phyloP scores from a whole-genome alignment of 2,888 invertebrate species.

The Melangyna quadrimaculata region DNA sequence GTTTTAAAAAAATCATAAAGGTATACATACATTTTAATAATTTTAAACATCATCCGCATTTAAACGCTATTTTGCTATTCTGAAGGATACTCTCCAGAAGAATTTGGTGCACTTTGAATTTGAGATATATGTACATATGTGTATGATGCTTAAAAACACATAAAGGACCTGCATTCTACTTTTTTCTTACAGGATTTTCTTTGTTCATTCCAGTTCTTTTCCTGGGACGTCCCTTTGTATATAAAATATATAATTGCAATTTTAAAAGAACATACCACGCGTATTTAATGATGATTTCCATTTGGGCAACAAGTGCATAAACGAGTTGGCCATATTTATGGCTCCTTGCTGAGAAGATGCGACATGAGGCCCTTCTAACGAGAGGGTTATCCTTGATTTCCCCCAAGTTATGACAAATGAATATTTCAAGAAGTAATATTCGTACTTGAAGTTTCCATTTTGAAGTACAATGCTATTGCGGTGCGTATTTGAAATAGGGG shows the following conservation, averaged over 20 bases:
- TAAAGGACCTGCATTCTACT: slow-evolving; percentile 19
- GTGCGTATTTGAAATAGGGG: slow-evolving; percentile 29
- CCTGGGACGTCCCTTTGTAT: slow-evolving; percentile 25
- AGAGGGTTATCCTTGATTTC: slow-evolving; percentile 29
- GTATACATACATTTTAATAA: background rate
- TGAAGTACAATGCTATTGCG: slow-evolving; percentile 39
- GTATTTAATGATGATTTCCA: slow-evolving; percentile 30
- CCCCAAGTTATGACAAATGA: slow-evolving; percentile 32
- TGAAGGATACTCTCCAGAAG: slow-evolving; percentile 21
- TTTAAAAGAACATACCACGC: slow-evolving; percentile 37
- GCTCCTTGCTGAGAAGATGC: slow-evolving; percentile 38
- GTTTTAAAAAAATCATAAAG: background rate
- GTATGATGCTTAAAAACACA: slow-evolving; percentile 21
- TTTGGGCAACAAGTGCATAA: slow-evolving; percentile 61
- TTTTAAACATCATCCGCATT: background rate
- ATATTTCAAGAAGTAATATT: slow-evolving; percentile 25
- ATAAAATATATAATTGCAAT: slow-evolving; percentile 18
- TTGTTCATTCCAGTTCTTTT: background rate
- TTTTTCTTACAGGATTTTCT: background rate
- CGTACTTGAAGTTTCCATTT: slow-evolving; percentile 57
- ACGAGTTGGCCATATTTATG: slow-evolving; percentile 64
- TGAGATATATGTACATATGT: slow-evolving; percentile 7
- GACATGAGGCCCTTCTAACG: slow-evolving; percentile 13
- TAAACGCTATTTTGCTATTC: slow-evolving; percentile 49
- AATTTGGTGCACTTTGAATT: slow-evolving; percentile 36